phyloP scores from a whole-genome alignment of 2,888 invertebrate genomes.

The Ormyrus rosae region DNA sequence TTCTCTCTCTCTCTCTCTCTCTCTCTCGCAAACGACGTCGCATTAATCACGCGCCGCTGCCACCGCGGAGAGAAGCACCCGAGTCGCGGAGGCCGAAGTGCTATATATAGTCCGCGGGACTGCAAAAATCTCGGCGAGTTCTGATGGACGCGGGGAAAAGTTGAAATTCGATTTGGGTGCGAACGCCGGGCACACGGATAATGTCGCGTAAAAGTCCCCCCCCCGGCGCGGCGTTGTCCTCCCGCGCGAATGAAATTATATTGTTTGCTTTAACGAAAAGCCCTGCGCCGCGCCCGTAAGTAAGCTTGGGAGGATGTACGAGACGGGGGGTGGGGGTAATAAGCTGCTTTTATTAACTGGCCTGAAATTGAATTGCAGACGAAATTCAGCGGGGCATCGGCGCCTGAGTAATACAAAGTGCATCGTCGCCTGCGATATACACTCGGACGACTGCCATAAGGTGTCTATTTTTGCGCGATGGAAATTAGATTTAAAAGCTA shows the following conservation, averaged over 20 bases:
- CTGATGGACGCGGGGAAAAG: constrained; percentile 18
- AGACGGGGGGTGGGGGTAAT: no score
- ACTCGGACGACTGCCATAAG: no score
- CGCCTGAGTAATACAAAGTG: no score
- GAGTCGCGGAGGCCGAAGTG: not conserved
- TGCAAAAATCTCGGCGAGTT: constrained; percentile 20
- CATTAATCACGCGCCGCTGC: constrained; percentile 14
- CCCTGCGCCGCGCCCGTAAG: no score
- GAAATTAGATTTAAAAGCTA: no score
- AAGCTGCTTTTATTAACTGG: no score
- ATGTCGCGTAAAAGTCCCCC: not conserved
- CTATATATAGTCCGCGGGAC: not conserved
- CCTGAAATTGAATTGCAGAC: no score
- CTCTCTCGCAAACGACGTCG: constrained; percentile 15
- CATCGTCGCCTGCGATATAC: no score
- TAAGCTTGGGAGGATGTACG: no score
- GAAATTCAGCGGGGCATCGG: no score
- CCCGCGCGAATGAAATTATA: not conserved
- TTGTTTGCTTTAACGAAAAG: not conserved
- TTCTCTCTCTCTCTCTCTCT: not conserved
- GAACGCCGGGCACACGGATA: not conserved
- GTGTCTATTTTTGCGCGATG: no score
- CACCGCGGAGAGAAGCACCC: not conserved
- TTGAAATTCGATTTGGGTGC: constrained; percentile 10
- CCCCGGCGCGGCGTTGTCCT: no score